Conservation (phyloP, 2,113 vertebrate genomes). For the human (Homo sapiens) region DNA sequence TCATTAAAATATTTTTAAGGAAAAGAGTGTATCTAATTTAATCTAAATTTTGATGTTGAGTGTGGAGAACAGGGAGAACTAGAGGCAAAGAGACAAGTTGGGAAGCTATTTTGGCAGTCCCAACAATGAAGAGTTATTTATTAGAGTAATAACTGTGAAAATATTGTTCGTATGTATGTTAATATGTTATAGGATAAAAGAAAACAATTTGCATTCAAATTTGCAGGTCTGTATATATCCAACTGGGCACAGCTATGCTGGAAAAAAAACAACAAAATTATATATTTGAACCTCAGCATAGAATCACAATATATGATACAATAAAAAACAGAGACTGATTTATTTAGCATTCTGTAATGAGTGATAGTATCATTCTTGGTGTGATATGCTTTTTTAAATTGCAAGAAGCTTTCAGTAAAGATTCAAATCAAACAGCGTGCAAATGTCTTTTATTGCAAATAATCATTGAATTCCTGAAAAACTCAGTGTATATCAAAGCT, state of each 20-base stretch:
- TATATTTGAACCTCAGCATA: not conserved
- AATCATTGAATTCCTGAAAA: not conserved
- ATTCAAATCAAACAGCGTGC: not conserved
- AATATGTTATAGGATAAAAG: not conserved
- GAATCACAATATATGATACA: not conserved
- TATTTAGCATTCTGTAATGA: not conserved
- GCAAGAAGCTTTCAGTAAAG: not conserved
- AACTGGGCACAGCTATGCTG: not conserved
- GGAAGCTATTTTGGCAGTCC: not conserved
- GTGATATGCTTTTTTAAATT: not conserved
- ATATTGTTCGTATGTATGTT: not conserved
- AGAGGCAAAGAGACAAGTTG: not conserved
- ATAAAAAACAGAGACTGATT: not conserved
- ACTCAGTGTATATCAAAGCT: not conserved
- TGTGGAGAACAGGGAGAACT: not conserved
- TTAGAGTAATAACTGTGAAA: not conserved
- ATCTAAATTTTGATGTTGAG: not conserved
- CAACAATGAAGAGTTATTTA: too few species aligned
- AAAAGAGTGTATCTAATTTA: not conserved
- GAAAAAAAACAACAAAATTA: not conserved
- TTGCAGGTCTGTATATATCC: not conserved
- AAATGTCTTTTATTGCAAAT: not conserved
- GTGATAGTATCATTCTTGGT: not conserved
- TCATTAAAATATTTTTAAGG: not conserved
- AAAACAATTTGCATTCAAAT: not conserved